These are phyloP conservation scores for Listrodromus nycthemerus DNA, from an alignment of 2,888 invertebrate species.

Conservation along the genomic window DNA sequence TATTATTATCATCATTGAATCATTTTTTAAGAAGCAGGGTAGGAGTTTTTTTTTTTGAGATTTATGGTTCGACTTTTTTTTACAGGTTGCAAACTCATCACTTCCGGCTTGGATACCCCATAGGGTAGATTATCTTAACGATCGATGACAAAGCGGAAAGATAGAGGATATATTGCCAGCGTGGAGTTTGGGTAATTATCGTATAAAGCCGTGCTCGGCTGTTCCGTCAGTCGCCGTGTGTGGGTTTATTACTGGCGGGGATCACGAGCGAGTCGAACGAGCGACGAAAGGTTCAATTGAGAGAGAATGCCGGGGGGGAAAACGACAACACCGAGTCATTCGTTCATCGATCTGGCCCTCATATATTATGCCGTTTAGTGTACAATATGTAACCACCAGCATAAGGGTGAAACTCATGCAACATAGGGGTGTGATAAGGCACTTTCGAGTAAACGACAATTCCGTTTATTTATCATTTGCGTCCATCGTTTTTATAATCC, in stretches of 20 bases:
- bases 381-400: constrained; percentile 49
- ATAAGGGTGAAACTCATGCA: constrained; percentile 61
- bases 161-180: constrained; percentile 27
- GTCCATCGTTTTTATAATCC: constrained; percentile 33
- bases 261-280: constrained; percentile 50
- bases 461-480: constrained; percentile 28
- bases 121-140: constrained; percentile 18
- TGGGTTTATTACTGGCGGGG: constrained; percentile 33
- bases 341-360: constrained; percentile 66
- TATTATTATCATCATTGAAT: no score
- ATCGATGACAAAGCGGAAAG: constrained; percentile 41
- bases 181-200: constrained; percentile 50
- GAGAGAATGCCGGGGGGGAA: constrained; percentile 51
- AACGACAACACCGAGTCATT: constrained; percentile 40
- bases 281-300: constrained; percentile 67
- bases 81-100: not conserved
- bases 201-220: constrained; percentile 52
- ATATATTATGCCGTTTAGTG: constrained; percentile 19
- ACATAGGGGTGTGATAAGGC: constrained; percentile 63
- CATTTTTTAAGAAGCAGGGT: no score
- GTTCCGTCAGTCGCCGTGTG: not conserved
- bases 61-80: not conserved
- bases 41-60: not conserved
- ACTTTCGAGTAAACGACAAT: constrained; percentile 46
- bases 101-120: not conserved